Evolutionary conservation across 2,888 invertebrate genomes (phyloP).

Genomic region (Unio delphinus): DNA sequence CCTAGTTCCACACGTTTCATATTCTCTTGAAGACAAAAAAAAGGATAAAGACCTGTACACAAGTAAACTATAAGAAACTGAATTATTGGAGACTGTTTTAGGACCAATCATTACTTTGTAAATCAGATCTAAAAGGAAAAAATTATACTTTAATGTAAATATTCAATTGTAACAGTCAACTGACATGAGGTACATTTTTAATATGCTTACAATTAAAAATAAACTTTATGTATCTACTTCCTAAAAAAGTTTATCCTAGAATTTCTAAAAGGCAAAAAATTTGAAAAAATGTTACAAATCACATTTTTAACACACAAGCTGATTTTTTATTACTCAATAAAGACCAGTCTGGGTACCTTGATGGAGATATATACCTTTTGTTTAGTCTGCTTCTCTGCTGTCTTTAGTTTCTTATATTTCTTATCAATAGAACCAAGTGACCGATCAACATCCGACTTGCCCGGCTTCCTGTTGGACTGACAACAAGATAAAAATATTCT

Average conservation of each 20-base stretch:
- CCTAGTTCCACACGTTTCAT: too few species aligned
- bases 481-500: background rate
- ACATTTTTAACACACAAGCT: background rate
- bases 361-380: conserved; percentile 7
- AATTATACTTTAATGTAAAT: too few species aligned
- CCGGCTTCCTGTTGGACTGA: conserved; percentile 56
- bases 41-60: too few species aligned
- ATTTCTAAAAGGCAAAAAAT: too few species aligned
- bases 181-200: background rate
- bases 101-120: too few species aligned
- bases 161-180: too few species aligned
- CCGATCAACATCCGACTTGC: conserved; percentile 56
- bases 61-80: too few species aligned
- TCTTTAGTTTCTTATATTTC: conserved; percentile 63
- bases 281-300: background rate
- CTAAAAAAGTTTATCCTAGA: background rate
- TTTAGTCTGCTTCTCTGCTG: conserved; percentile 40
- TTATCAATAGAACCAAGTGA: conserved; percentile 66
- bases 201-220: background rate
- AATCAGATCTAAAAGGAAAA: too few species aligned
- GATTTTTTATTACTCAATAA: conserved; percentile 3
- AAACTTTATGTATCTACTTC: background rate
- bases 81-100: too few species aligned
- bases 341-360: background rate
- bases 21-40: too few species aligned